Conservation (phyloP, 2,888 invertebrate genomes). For the Papilio demoleus region DNA sequence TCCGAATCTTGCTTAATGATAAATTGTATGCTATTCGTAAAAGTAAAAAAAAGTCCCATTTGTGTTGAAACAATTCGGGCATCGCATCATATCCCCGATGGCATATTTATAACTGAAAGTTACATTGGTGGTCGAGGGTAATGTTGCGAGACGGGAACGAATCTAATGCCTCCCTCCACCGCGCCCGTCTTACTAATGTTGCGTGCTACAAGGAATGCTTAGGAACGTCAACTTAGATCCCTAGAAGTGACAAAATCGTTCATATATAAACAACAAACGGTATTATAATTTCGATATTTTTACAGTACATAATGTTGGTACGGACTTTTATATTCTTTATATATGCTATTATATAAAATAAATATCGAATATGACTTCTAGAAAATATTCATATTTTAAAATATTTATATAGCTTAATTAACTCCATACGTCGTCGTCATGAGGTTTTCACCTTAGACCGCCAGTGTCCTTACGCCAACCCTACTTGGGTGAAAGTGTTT, state of each 20-base stretch:
- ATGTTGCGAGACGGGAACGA: constrained; percentile 64
- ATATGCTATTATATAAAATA: too few relatives aligned
- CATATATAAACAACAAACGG: neutral
- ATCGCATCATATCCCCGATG: constrained; percentile 38
- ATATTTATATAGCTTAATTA: too few relatives aligned
- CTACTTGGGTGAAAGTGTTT: too few relatives aligned
- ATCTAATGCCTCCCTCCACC: constrained; percentile 57
- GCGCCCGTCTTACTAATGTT: constrained; percentile 62
- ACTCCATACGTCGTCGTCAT: too few relatives aligned
- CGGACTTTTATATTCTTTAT: too few relatives aligned
- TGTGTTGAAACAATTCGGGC: constrained; percentile 22
- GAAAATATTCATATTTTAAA: too few relatives aligned
- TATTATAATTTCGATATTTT: too few relatives aligned
- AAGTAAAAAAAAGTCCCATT: neutral
- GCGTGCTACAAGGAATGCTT: constrained; percentile 51
- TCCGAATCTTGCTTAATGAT: neutral
- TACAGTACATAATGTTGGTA: too few relatives aligned
- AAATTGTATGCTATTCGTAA: neutral
- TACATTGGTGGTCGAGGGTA: constrained; percentile 50
- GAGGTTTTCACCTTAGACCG: too few relatives aligned
- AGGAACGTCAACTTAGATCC: constrained; percentile 10
- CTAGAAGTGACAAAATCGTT: constrained; percentile 8
- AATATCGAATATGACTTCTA: too few relatives aligned
- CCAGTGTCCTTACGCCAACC: too few relatives aligned
- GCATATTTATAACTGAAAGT: constrained; percentile 41